Base-by-base conservation (phyloP, 2,888 invertebrate species). In the Trilocha varians region DNA sequence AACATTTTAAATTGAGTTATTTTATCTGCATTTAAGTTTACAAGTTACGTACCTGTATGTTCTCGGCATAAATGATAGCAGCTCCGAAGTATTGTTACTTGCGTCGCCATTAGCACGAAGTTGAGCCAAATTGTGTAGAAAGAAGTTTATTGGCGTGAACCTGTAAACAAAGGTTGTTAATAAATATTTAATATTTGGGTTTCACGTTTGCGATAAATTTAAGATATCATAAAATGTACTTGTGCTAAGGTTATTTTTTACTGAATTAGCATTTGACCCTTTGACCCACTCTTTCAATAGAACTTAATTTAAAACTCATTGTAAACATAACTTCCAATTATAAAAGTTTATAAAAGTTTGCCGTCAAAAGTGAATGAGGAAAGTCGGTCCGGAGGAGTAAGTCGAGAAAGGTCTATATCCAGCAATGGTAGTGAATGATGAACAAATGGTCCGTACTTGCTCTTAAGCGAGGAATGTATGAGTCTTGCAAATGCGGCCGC, bases 91-190 rank as follows among this genome's bases (percentile, higher is more conserved):
- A 25, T 91, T 93, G 52, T 88, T 92, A 49, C 88, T 90, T 60
- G 95, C 95, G 51, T 96, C 96, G n/a, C 93, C 93, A 42, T 93
- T 91, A 59, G 97, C 97, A 53, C 97, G 88, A 61, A 97, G 82
- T 72, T 99, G 98, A 2, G 97, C 97, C 66, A 99, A 79, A 75
- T 98, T 98, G 85, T 99, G 99, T 39, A 99, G 87, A 86, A 99
- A 98, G 86, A 99, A 99, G 87, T 99, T 99, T 61, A 98, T 94
- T 47, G 98, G 98, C 0, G 98, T 98, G 65, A 97, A 98, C 46
- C 87, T 87, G 59, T 11, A n/a, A n/a, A n/a, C n/a, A n/a, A n/a
- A 2, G 1, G 3, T 25, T 25, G 2, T 25, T 2, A 25, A 25
- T 2, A 25, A 25, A 25, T 25, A 25, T 9, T 25, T 25, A 25